Evolutionary conservation across 2,113 vertebrate genomes (phyloP).

Genomic region (Procapra przewalskii): DNA sequence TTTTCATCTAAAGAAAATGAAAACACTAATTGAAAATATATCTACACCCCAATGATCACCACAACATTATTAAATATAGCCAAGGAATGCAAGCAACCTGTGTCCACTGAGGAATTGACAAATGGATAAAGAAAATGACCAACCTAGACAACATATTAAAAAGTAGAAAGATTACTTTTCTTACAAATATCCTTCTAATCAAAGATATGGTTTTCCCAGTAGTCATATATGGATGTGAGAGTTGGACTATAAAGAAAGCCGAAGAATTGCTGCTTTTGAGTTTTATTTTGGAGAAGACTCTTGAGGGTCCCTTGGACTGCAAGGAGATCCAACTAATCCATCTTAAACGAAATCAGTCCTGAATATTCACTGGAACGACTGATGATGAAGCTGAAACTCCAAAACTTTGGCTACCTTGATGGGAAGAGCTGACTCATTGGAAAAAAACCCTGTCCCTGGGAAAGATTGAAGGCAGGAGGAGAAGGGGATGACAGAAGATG

Average conservation of each 20-base stretch:
- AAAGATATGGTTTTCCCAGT: neutral
- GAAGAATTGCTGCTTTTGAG: neutral
- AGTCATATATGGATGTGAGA: neutral
- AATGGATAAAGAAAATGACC: neutral
- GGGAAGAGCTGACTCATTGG: neutral
- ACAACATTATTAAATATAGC: neutral
- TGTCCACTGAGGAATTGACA: neutral
- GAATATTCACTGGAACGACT: neutral
- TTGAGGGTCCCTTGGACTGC: neutral
- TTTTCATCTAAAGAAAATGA: neutral
- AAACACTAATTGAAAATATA: neutral
- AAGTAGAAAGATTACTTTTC: neutral
- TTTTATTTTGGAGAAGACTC: neutral
- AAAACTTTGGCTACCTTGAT: neutral
- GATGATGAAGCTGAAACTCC: neutral
- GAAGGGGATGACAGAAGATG: neutral
- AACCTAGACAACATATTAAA: neutral
- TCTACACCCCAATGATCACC: neutral
- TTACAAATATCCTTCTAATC: neutral
- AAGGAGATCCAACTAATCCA: neutral
- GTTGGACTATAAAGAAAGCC: neutral
- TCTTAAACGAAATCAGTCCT: neutral
- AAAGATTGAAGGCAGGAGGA: neutral
- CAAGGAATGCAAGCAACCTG: neutral
- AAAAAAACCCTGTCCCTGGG: neutral